Conservation (phyloP, 2,888 invertebrate genomes). For the Meiosimyza decipiens region DNA sequence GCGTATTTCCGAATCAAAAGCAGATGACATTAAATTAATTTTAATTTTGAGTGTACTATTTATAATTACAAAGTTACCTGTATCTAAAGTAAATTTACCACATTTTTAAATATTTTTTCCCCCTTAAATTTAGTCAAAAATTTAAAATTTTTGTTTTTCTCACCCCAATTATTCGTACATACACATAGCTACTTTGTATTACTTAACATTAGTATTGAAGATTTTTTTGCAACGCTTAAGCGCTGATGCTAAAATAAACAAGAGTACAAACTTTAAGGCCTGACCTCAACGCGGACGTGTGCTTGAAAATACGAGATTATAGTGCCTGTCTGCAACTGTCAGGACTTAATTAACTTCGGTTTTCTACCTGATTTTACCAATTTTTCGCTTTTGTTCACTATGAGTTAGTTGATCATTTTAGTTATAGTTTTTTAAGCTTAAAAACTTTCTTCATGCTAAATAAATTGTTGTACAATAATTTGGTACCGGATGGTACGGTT, state of each 20-base stretch:
- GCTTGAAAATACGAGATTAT: background rate
- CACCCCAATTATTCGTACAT: no score
- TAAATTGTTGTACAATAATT: no score
- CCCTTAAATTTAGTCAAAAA: constrained; percentile 13
- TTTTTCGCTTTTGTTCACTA: background rate
- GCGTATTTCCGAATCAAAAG: no score
- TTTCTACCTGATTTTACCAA: constrained; percentile 16
- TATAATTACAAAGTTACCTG: constrained; percentile 28
- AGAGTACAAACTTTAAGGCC: constrained; percentile 24
- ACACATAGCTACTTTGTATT: background rate
- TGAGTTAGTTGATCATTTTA: constrained; percentile 4
- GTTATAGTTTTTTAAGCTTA: background rate
- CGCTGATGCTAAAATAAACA: constrained; percentile 12
- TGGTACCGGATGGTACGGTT: no score
- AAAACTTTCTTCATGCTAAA: background rate
- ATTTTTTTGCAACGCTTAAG: constrained; percentile 20
- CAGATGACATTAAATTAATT: no score
- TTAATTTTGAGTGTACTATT: background rate
- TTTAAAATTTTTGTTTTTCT: constrained; percentile 1
- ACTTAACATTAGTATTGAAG: background rate
- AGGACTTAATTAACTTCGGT: background rate
- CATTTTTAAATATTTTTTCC: background rate
- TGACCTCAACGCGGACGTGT: background rate
- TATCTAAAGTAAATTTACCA: constrained; percentile 25
- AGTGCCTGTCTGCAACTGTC: background rate